phyloP scores from a whole-genome alignment of 2,113 vertebrate species.

The Cervus canadensis region DNA sequence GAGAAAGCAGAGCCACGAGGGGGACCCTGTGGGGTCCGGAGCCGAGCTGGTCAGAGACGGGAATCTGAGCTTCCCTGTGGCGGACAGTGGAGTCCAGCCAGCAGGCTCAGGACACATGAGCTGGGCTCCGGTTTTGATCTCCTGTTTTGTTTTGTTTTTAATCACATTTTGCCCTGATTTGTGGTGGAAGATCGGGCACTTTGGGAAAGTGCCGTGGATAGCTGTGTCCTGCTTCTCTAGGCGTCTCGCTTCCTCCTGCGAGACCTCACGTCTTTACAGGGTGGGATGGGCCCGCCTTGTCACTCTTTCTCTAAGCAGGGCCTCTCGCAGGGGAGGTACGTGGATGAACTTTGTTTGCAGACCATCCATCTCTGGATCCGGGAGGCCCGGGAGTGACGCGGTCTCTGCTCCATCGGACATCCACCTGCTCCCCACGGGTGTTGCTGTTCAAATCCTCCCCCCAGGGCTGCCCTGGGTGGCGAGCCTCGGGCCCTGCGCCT shows the following conservation, averaged over 20 bases:
- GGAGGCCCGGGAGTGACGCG: neutral
- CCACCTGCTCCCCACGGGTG: neutral
- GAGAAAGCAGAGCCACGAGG: accelerated
- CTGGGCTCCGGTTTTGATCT: neutral
- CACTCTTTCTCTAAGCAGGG: neutral
- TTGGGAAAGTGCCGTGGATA: neutral
- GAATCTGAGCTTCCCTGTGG: accelerated
- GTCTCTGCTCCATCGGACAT: neutral
- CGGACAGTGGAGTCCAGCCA: neutral
- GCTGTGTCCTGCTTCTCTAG: accelerated
- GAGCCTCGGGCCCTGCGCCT: neutral
- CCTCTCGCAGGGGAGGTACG: neutral
- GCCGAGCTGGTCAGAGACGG: neutral
- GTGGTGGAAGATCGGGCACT: neutral
- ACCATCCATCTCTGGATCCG: neutral
- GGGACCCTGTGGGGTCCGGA: neutral
- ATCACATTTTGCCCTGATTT: neutral
- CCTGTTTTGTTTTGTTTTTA: neutral
- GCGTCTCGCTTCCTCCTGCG: accelerated
- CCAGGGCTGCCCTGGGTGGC: neutral
- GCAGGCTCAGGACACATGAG: neutral
- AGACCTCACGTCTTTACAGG: neutral
- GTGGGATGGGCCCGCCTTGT: neutral
- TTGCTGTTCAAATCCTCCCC: neutral
- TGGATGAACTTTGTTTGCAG: neutral